A percentile compares a stretch with the other conserved stretches of the same genome.
phyloP scores from a whole-genome alignment of 1,140 invertebrate species.

The Dermatophagoides farinae region DNA sequence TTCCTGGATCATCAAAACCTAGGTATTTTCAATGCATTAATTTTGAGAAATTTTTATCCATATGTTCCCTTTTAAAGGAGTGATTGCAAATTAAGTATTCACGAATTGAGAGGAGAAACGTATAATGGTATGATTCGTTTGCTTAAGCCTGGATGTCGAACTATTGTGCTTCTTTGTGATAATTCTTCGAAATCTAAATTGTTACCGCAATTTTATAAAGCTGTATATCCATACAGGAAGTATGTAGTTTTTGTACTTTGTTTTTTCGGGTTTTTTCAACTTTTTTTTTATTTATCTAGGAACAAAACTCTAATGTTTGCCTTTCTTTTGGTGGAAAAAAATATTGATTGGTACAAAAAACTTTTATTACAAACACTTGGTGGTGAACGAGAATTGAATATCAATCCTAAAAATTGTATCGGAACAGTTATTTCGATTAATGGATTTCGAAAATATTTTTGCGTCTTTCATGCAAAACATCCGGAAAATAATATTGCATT shows the following conservation, averaged over 20 bases:
- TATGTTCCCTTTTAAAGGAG: background rate
- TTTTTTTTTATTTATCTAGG: slow-evolving; percentile 33
- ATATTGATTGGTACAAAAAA: slow-evolving; percentile 73
- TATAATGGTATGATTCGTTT: slow-evolving; percentile 81
- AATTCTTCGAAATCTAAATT: slow-evolving; percentile 61
- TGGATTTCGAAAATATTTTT: slow-evolving; percentile 89
- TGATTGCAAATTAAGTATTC: slow-evolving; percentile 40
- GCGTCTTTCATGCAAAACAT: slow-evolving; percentile 92
- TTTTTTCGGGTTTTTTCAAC: background rate
- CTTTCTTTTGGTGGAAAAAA: slow-evolving; percentile 71
- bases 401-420: slow-evolving; percentile 88
- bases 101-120: slow-evolving; percentile 80
- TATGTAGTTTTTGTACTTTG: slow-evolving; percentile 25
- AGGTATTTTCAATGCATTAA: background rate
- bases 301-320: slow-evolving; percentile 82
- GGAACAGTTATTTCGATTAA: slow-evolving; percentile 90
- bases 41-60: background rate
- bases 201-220: slow-evolving; percentile 70
- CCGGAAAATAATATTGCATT: slow-evolving; percentile 29
- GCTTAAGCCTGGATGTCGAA: slow-evolving; percentile 82
- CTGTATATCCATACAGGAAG: slow-evolving; percentile 85
- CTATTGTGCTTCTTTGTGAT: slow-evolving; percentile 72
- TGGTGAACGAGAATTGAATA: slow-evolving; percentile 54
- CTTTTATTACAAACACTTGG: slow-evolving; percentile 61
- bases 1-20: slow-evolving; percentile 13